Evolutionary conservation across 2,888 invertebrate species (phyloP).

Genomic region (Diploptera punctata): DNA sequence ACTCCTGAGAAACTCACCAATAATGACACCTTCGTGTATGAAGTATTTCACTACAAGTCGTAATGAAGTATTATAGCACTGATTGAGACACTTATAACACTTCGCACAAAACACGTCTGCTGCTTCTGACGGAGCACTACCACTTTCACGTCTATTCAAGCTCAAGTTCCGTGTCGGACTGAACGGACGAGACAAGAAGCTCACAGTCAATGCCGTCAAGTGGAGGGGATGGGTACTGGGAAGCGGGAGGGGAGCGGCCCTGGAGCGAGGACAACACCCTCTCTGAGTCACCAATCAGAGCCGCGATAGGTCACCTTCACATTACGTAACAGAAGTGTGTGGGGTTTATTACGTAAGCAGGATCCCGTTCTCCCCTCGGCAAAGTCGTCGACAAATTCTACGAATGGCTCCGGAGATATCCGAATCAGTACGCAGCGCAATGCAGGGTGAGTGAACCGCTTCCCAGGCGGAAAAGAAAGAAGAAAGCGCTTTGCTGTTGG

Average conservation of each 20-base stretch:
- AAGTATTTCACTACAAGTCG: background rate
- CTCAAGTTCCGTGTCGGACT: constrained; percentile 1
- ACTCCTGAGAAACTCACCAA: constrained; percentile 9
- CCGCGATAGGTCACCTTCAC: constrained; percentile 60
- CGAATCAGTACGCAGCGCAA: constrained; percentile 34
- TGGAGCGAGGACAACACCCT: constrained; percentile 59
- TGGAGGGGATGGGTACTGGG: background rate
- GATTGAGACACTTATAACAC: background rate
- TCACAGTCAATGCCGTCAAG: constrained; percentile 27
- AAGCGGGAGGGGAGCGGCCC: constrained; percentile 47
- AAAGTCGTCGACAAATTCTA: constrained; percentile 9
- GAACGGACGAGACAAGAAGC: background rate
- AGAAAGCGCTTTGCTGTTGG: constrained; percentile 27
- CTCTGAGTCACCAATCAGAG: constrained; percentile 60
- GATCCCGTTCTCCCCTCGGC: constrained; percentile 42
- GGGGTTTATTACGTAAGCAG: constrained; percentile 28
- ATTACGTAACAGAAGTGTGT: constrained; percentile 52
- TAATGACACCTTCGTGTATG: background rate
- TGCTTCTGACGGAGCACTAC: too few species aligned
- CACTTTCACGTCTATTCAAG: background rate
- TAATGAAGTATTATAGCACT: background rate
- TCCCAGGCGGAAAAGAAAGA: constrained; percentile 26
- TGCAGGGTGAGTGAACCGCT: constrained; percentile 43
- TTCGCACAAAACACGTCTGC: background rate
- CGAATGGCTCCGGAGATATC: constrained; percentile 27